Conservation (phyloP, 2,797 vertebrate genomes). For the Rousettus madagascariensis region DNA sequence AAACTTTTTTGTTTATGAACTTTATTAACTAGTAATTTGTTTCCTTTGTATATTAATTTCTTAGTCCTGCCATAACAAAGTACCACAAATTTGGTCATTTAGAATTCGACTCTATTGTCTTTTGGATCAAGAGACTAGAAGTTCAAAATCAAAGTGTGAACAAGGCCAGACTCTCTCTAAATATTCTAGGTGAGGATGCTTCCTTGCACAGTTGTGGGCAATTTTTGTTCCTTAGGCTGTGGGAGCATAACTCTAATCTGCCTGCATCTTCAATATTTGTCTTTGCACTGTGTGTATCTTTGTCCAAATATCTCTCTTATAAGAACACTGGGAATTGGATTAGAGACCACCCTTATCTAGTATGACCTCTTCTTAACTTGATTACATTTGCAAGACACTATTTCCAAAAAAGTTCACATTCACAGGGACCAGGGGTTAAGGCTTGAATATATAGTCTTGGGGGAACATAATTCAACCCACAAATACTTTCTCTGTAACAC, state of each 20-base stretch:
- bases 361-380: background rate
- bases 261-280: background rate
- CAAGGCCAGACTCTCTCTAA: background rate
- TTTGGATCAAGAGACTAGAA: background rate
- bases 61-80: background rate
- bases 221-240: background rate
- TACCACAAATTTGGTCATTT: background rate
- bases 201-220: background rate
- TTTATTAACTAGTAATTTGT: background rate
- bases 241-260: background rate
- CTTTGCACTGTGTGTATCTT: background rate
- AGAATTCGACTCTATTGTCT: background rate
- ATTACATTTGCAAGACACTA: background rate
- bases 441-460: background rate
- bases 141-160: background rate
- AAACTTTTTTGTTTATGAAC: background rate
- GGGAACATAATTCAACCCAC: background rate
- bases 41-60: background rate
- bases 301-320: background rate
- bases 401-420: background rate
- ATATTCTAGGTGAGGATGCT: background rate
- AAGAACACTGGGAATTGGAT: background rate
- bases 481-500: background rate
- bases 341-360: background rate
- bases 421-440: background rate